Evolutionary conservation across 2,888 invertebrate species (phyloP), one percentile per base, ranked within the genome.

Genomic region (Linnaemya vulpina): DNA sequence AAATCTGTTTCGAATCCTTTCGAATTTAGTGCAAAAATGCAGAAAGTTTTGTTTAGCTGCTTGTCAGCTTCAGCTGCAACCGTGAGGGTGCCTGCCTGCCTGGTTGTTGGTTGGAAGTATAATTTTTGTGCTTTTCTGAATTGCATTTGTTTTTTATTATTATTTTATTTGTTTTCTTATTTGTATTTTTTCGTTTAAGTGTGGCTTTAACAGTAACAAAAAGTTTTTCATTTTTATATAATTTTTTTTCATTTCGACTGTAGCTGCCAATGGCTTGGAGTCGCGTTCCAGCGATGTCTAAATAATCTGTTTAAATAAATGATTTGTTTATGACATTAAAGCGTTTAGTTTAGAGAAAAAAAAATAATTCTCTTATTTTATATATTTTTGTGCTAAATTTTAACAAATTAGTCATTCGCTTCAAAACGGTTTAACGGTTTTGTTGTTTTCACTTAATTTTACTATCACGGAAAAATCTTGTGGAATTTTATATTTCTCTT

Each of bases 281-380:
- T 62, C 51, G 67, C 74, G 17, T 49, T 51, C 51, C 8, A 60
- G 22, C 60, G 35, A 73, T 71, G 49, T 83, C 68, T 74, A 80
- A 78, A 71, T 63, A 78, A 78, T 71, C 62, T 71, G 51, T 71
- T 78, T 71, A 51, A 73, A 80, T 58, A 79, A 71, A 83, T 83
- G 78, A 73, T 63, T 83, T 83, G 83, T 73, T 73, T 60, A 83
- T 68, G 78, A 78, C 78, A 74, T 74, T 55, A 79, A 83, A 79
- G 63, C 70, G 53, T 78, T 74, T 74, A 63, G 70, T 70, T 78
- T 65, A 53, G 62, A 30, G 1, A 63, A 55, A 65, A 55, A 25
- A 15, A 15, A n/a, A 63, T 25, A 62, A 35, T 46, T 17, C 10
- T 17, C 46, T 49, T 70, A 13, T 13, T 49, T n/a, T 58, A 17